Base-by-base conservation (phyloP, 2,888 invertebrate species). In the Conchocele bisecta region DNA sequence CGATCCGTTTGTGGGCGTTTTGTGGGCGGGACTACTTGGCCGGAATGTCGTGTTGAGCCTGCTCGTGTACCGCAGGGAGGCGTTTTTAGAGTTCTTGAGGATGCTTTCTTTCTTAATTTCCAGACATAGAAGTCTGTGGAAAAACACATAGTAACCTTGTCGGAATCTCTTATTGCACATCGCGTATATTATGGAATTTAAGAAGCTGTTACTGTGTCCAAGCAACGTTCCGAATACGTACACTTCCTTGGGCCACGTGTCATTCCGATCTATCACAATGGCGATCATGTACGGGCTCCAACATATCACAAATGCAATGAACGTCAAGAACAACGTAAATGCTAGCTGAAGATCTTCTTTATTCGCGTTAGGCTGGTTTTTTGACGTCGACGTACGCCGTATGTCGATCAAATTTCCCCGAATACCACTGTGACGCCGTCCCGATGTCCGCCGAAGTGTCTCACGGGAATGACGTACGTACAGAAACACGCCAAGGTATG, bases 171-270 rank as follows among this genome's bases (percentile, higher is more conserved):
- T 58, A 56, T 85, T 83, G 17, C 71, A 76, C 50, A 76, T 69
- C 2, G 79, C 83, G 60, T 85, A 85, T 6, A 85, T 72, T 17
- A 85, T 70, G 37, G 80, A 75, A 51, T 85, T 85, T n/a, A 85
- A 22, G 26, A 73, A 81, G 57, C 85, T 85, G 59, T 85, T 85
- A 24, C 71, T 78, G 58, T 85, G 85, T 4, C 83, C 83, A 28
- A 85, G 35, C 44, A 82, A 58, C 2, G 83, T 79, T 7, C 75
- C 80, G 3, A 81, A 41, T 9, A 83, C 77, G 60, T 83, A 85
- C 0, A 82, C 53, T 28, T 78, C 69, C 35, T 80, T 81, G 4
- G 83, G 83, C 72, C 77, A 79, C 11, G 22, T 37, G 50, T 83
- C 83, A 17, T 67, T 24, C 15, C 50, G 39, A 46, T 83, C 85